Conservation (phyloP, 1,140 invertebrate species). For the Asbolus verrucosus region DNA sequence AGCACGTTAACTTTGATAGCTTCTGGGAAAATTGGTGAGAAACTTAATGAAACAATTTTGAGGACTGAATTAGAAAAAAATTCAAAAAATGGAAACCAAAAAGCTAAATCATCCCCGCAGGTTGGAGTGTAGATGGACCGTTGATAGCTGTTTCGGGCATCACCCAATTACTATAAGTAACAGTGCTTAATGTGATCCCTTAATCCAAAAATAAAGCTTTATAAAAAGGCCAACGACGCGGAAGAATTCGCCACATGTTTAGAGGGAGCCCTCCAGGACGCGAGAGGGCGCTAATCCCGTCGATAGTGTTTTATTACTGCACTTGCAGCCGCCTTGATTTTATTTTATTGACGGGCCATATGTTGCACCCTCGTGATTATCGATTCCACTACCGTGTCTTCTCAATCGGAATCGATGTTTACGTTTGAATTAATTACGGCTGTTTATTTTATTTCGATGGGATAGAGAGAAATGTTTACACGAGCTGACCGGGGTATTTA, state of each 20-base stretch:
- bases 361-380: conserved; percentile 45
- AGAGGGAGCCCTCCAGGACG: conserved; percentile 28
- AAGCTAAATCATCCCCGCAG: background rate
- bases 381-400: conserved; percentile 42
- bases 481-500: conserved; percentile 23
- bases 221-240: conserved; percentile 51
- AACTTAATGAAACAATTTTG: no score
- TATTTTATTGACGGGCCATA: conserved; percentile 56
- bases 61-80: background rate
- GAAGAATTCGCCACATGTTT: conserved; percentile 58
- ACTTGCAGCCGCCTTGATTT: conserved; percentile 55
- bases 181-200: no score
- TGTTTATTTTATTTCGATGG: conserved; percentile 49
- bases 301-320: conserved; percentile 56
- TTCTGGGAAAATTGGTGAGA: no score
- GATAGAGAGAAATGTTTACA: conserved; percentile 32
- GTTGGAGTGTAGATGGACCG: no score
- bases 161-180: no score
- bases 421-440: conserved; percentile 53
- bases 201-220: conserved; percentile 39
- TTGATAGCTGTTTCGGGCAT: no score
- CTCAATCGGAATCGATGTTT: conserved; percentile 52
- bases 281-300: conserved; percentile 53
- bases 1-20: no score
- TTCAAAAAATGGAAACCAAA: background rate